These are phyloP conservation scores for Labroides dimidiatus DNA, from an alignment of 2,797 vertebrate species.

Conservation along the genomic window DNA sequence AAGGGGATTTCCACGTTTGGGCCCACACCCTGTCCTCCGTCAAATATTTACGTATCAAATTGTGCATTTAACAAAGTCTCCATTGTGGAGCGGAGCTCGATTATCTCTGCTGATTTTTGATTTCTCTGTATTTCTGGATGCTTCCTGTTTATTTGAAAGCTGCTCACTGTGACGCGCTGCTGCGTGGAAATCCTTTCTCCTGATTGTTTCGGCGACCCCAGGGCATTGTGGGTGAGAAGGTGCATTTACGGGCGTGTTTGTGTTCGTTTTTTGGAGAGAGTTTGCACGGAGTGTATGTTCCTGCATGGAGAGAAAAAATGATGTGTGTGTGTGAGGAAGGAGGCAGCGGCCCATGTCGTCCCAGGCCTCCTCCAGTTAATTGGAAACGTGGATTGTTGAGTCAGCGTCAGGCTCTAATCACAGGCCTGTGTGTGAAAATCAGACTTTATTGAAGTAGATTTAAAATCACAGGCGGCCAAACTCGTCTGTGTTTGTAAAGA, in stretches of 20 bases:
- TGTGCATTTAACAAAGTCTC: slow-evolving; percentile 83
- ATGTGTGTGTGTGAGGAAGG: slow-evolving; percentile 49
- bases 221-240: slow-evolving; percentile 33
- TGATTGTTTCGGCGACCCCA: slow-evolving; percentile 56
- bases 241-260: slow-evolving; percentile 32
- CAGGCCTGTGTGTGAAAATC: slow-evolving; percentile 45
- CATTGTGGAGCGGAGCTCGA: slow-evolving; percentile 85
- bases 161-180: slow-evolving; percentile 32
- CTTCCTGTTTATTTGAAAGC: slow-evolving; percentile 90
- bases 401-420: slow-evolving; percentile 73
- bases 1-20: neutral
- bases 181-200: slow-evolving; percentile 33
- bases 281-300: slow-evolving; percentile 21
- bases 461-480: slow-evolving; percentile 47
- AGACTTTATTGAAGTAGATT: slow-evolving; percentile 58
- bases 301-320: neutral
- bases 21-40: slow-evolving; percentile 69
- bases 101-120: slow-evolving; percentile 85
- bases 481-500: slow-evolving; percentile 51
- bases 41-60: slow-evolving; percentile 87
- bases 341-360: slow-evolving; percentile 75
- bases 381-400: slow-evolving; percentile 71
- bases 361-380: slow-evolving; percentile 70
- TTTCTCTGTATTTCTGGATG: slow-evolving; percentile 84
- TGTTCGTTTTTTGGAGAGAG: slow-evolving; percentile 9